Evolutionary conservation across 2,888 invertebrate species (phyloP), one percentile per base, ranked within the genome.

Genomic region (Polietes domitor): DNA sequence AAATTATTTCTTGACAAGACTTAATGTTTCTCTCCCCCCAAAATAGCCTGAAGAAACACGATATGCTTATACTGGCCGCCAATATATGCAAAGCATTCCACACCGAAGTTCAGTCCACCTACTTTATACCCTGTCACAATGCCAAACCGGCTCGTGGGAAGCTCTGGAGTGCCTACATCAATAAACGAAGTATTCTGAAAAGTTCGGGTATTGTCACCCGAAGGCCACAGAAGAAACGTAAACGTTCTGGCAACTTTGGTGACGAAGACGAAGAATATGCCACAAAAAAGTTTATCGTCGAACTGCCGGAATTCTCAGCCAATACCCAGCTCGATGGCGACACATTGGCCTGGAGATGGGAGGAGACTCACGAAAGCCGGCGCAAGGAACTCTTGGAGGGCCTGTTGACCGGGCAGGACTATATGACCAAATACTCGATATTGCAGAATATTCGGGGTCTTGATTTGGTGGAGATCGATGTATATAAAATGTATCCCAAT

Each of bases 161-260:
- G 70, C 19, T 83, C 19, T 80, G 63, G 68, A 61, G 65, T 55
- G 73, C 83, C 15, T 83, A 83, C 28, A 73, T 70, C 32, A 82
- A 82, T 21, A 82, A 82, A 55, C 74, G 82, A 3, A 61, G 19
- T 17, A 28, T 50, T 2, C 17, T 80, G 6, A 47, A 12, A 1
- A 32, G 26, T 26, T 55, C 75, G 0, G 83, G 83, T 15, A 7
- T 77, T n/a, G 10, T 83, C 0, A n/a, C 72, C 21, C 21, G 65
- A 12, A 76, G 73, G 4, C 73, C 50, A 2, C 5, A 17, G 24
- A 55, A 10, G 21, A 68, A 68, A 43, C 68, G 68, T 15, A 68
- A 68, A 68, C 21, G 41, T 24, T 17, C 61, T 0, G 12, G 15
- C 1, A 21, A 10, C 41, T 19, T 19, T 2, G 32, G 21, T 65